Evolutionary conservation across 2,797 vertebrate genomes (phyloP).

Genomic region (Malacoraja senta): DNA sequence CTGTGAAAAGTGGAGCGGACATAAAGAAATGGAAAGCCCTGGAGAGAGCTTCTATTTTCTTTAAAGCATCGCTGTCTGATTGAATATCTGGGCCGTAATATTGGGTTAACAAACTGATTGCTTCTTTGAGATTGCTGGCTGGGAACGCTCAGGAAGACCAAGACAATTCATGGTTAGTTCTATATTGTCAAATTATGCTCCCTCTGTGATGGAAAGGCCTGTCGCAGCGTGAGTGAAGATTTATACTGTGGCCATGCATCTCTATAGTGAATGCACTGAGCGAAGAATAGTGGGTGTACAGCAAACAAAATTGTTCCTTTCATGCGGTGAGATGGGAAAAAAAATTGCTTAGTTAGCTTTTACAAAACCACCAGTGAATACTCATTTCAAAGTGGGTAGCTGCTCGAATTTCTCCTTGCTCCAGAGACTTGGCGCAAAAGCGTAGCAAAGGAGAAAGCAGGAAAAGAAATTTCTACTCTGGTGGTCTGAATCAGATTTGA

Average conservation of each 20-base stretch:
- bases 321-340: not conserved
- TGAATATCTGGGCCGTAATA: not conserved
- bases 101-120: not conserved
- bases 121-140: not conserved
- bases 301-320: not conserved
- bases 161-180: constrained; percentile 9
- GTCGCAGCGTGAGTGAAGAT: not conserved
- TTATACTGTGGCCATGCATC: not conserved
- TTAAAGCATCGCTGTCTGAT: not conserved
- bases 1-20: too few species aligned
- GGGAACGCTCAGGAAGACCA: not conserved
- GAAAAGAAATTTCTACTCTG: not conserved
- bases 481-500: constrained; percentile 6
- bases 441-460: not conserved
- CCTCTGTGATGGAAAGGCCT: not conserved
- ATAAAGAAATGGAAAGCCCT: too few species aligned
- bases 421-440: not conserved
- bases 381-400: not conserved
- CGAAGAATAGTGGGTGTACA: not conserved
- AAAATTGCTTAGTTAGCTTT: not conserved
- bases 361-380: not conserved
- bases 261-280: not conserved
- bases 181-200: not conserved
- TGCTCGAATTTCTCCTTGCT: not conserved
- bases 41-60: not conserved